Percentiles rank a stretch among this genome's conserved stretches.
These are phyloP conservation scores for Chaetorhynchus papuensis DNA, from an alignment of 2,113 vertebrate genomes.

Conservation along the genomic window DNA sequence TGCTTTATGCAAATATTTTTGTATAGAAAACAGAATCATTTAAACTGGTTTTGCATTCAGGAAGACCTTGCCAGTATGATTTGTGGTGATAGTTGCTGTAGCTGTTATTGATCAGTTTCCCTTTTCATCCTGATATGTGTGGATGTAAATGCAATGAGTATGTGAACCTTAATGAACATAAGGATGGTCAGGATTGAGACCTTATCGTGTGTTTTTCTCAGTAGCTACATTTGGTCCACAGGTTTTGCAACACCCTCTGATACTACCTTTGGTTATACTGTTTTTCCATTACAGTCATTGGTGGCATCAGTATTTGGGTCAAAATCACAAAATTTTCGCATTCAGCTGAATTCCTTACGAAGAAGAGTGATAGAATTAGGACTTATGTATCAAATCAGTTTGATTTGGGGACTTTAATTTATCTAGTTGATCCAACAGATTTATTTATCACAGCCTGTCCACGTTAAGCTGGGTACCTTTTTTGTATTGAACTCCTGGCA, in stretches of 20 bases:
- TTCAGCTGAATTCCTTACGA: neutral
- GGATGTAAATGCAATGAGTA: neutral
- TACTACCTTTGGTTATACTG: neutral
- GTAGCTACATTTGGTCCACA: neutral
- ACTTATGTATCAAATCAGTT: neutral
- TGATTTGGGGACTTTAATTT: neutral
- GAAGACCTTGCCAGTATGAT: neutral
- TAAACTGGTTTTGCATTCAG: neutral
- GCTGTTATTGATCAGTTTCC: neutral
- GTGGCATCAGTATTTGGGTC: neutral
- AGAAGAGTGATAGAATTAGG: neutral
- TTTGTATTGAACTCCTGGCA: slow-evolving; percentile 15
- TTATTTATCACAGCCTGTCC: slow-evolving; percentile 3
- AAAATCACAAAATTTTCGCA: neutral
- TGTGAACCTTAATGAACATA: neutral
- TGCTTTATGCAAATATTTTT: neutral
- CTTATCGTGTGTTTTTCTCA: neutral
- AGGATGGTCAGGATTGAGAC: neutral
- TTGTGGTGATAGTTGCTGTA: neutral
- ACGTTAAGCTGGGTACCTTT: neutral
- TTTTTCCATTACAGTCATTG: neutral
- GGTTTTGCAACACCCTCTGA: neutral
- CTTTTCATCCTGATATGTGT: neutral
- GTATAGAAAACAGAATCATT: neutral
- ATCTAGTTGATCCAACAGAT: neutral